Evolutionary conservation across 2,888 invertebrate genomes (phyloP), one percentile per base, ranked within the genome.

Genomic region (Xestia rhomboidea): DNA sequence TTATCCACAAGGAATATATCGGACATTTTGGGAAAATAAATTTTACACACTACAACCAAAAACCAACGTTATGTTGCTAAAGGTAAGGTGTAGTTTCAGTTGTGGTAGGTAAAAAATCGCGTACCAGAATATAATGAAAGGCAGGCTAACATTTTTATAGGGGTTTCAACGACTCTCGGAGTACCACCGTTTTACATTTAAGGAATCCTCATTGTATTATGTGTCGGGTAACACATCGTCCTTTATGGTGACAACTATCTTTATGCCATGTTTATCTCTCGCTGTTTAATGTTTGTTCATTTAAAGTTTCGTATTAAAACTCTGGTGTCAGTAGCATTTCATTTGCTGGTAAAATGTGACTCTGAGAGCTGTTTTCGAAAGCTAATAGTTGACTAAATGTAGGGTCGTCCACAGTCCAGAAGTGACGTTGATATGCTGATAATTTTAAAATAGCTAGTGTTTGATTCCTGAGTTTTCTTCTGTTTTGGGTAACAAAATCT

Each of bases 111-210:
- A 82, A 79, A 87, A 90, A 90, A 90, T 92, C 90, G 92, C 90
- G 92, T 91, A 91, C 93, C 91, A 89, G 93, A 94, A 94, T 94
- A 95, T 95, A 95, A 95, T 95, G 96, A 95, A 95, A 96, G 93
- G 94, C 92, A 93, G 95, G 93, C 94, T 95, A 95, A 96, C 95
- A 95, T 96, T 96, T 96, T 96, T 96, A 96, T 96, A 95, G 96
- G 93, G 95, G 95, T 94, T 95, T 93, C 94, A 96, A 96, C 95
- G 96, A 94, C 93, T 94, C 95, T 93, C 93, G 88, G 92, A 93
- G 93, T 94, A 93, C 92, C 89, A 90, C 91, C 95, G 94, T 94
- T 96, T 96, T 95, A 95, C 96, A 95, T 96, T 95, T 95, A 96
- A 94, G 95, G 95, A 95, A 95, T 95, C 92, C 94, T 92, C 95